phyloP scores from a whole-genome alignment of 2,113 vertebrate genomes.

The Dromas ardeola region DNA sequence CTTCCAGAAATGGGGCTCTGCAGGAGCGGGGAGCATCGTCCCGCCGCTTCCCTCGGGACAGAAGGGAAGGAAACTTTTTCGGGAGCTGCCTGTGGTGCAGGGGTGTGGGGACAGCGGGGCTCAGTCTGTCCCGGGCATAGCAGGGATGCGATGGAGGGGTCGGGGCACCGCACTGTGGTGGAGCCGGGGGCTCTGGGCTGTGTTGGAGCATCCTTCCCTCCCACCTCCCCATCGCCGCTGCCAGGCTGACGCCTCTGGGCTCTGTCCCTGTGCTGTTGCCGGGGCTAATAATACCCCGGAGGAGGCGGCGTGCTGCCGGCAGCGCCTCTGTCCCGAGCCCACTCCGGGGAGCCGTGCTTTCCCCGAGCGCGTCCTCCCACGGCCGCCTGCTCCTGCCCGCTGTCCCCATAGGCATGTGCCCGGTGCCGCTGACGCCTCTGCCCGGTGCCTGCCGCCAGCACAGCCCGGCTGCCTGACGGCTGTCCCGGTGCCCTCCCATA shows the following conservation, averaged over 20 bases:
- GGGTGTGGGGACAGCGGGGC: too few relatives aligned
- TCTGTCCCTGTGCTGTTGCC: not conserved
- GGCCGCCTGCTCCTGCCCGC: not conserved
- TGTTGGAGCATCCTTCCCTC: not conserved
- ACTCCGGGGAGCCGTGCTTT: not conserved
- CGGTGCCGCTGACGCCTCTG: not conserved
- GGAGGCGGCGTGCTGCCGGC: not conserved
- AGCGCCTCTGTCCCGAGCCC: not conserved
- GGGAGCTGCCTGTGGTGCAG: not conserved
- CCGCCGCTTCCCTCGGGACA: rapidly evolving
- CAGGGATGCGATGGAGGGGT: not conserved
- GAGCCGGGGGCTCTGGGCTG: not conserved
- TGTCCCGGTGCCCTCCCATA: rapidly evolving
- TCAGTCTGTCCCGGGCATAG: rapidly evolving
- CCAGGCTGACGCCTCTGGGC: not conserved
- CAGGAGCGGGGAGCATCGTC: rapidly evolving
- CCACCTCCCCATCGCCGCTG: rapidly evolving
- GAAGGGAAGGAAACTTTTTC: rapidly evolving
- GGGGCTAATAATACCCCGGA: not conserved
- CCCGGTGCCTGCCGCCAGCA: not conserved
- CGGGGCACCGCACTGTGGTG: rapidly evolving
- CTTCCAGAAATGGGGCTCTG: not conserved
- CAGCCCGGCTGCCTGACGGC: not conserved
- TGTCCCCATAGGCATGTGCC: not conserved
- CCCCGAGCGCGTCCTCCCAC: not conserved